These are phyloP conservation scores for Speoplatyrhinus poulsoni DNA, from an alignment of 2,113 vertebrate species.

Conservation along the genomic window DNA sequence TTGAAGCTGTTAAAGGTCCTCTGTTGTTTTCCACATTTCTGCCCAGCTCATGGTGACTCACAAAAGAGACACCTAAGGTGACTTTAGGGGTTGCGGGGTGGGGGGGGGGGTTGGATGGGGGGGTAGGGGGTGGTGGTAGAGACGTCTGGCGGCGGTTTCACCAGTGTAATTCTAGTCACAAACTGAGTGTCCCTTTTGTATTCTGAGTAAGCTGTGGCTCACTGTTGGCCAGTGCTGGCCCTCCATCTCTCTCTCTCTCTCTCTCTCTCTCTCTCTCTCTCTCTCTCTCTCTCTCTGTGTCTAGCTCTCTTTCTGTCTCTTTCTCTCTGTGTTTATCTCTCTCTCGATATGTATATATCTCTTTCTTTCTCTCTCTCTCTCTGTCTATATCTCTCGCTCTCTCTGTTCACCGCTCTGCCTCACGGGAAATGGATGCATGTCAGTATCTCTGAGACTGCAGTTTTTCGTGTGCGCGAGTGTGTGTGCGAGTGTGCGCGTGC, in stretches of 20 bases:
- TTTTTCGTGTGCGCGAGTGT: conserved; percentile 16
- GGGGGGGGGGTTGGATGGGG: no score
- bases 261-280: background rate
- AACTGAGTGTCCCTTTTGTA: conserved; percentile 9
- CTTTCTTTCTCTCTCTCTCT: conserved; percentile 8
- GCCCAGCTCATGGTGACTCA: no score
- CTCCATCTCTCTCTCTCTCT: background rate
- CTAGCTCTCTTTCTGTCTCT: background rate
- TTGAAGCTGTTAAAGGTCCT: no score
- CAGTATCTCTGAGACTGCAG: conserved; percentile 41
- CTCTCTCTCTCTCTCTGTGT: background rate
- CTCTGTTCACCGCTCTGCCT: conserved; percentile 37
- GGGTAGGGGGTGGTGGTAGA: no score
- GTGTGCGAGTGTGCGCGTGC: background rate
- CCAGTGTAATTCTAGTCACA: no score
- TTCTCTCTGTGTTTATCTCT: background rate
- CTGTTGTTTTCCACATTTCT: no score
- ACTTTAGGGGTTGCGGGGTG: no score
- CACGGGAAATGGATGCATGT: conserved; percentile 54
- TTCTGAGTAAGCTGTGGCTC: background rate
- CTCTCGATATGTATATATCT: no score
- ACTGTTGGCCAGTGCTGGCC: background rate
- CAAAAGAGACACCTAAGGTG: no score
- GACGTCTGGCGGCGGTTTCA: no score
- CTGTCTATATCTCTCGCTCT: background rate